Evolutionary conservation across 1,140 invertebrate genomes (phyloP), one percentile per base, ranked within the genome.

Genomic region (Drosophila serrata): DNA sequence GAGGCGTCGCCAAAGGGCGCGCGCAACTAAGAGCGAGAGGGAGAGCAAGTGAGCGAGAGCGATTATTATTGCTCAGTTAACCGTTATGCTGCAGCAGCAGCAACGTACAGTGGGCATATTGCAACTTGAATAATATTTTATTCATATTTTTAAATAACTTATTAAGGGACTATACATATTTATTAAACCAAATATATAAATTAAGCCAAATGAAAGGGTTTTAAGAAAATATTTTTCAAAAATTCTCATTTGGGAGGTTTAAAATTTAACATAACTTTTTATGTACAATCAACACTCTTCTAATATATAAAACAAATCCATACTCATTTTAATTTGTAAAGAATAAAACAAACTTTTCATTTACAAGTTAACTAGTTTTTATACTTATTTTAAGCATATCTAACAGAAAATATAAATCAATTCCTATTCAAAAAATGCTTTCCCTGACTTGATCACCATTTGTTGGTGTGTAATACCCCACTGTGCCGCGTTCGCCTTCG

Each of bases 41-140:
- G 24, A 46, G 68, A 46, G 46, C 13, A 12, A 56, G 29, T 49
- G 40, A 8, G 39, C 19, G 42, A 27, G 13, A 6, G 53, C 13
- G 31, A 35, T 4, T 9, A 5, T n/a, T 9, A 24, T 35, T 33
- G 27, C 12, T 40, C 11, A 22, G 55, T 74, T 61, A 74, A 74
- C 70, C 70, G 70, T 74, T 74, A 74, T 60, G 48, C 64, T 73
- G 69, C 64, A 73, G 67, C 43, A 42, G 27, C 39, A 42, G 60
- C 45, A 22, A 35, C 6, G 11, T 13, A 46, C 43, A 46, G 22
- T 46, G 43, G 43, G 7, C 1, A 15, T 7, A 22, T 45, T 45
- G 12, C 12, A 45, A 7, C 43, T 24, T 0, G 11, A 42, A 42
- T 11, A 9, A 19, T 2, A 9, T 24, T 24, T 24, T 24, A 24